Evolutionary conservation across 1,140 invertebrate genomes (phyloP), one percentile per base, ranked within the genome.

Genomic region (Caenorhabditis briggsae): DNA sequence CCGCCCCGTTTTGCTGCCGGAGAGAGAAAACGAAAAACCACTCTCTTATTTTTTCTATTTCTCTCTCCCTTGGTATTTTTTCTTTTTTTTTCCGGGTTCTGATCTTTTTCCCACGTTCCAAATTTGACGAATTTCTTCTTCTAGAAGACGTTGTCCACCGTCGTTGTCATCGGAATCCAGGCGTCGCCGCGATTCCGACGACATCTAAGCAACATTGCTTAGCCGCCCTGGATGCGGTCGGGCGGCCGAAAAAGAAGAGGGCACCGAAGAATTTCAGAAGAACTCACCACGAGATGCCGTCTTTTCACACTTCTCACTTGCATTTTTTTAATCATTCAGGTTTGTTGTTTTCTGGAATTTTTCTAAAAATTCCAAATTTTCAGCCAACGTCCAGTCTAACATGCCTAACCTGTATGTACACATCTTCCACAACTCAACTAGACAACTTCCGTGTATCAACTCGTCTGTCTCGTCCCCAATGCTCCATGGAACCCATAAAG

Each of bases 401-500:
- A 25, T 78, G 70, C n/a, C 70, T 78, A 7, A 78, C 70, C 7
- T 78, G 70, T 78, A 78, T 78, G 70, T 78, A 78, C n/a, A 78
- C 70, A 23, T 85, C 82, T 65, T 82, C 43, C 20, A 84, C 88
- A 18, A 88, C 88, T 33, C 88, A 88, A 70, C 82, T 88, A 23
- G 88, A 88, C 78, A 87, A 87, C 16, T 88, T 88, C 50, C 88
- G 88, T n/a, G 86, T 88, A 9, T 82, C 88, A 46, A 88, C 88
- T 18, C 86, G 88, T 25, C 61, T 88, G 12, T 74, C 83, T 5
- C 88, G 88, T n/a, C 88, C 88, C 16, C 55, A 59, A 25, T 88
- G 88, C 46, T 61, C 82, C 41, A 88, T 88, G 88, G 88, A 88
- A 82, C 86, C 88, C 20, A 85, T 88, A 16, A 64, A 83, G 18